Conservation (phyloP, 2,113 vertebrate species). For the Butastur rufipennis region DNA sequence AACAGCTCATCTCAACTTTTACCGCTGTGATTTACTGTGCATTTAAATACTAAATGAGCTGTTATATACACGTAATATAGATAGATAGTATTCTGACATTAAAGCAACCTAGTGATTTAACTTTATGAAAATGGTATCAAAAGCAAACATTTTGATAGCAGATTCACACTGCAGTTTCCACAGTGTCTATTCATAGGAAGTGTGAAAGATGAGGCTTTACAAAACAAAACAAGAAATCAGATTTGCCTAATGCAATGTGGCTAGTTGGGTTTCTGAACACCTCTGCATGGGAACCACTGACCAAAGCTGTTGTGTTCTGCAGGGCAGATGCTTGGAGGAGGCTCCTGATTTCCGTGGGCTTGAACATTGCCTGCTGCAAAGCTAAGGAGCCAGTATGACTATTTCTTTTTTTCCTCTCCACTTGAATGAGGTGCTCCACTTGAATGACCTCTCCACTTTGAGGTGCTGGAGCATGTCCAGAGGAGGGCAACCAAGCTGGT, state of each 20-base stretch:
- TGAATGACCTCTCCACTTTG: too few relatives aligned
- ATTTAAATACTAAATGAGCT: background rate
- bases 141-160: background rate
- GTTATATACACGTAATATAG: background rate
- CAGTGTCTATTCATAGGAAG: background rate
- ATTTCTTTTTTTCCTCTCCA: background rate
- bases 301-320: background rate
- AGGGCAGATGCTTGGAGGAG: background rate
- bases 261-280: background rate
- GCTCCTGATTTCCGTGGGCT: background rate
- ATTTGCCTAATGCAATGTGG: background rate
- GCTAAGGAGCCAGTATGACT: background rate
- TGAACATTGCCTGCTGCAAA: background rate
- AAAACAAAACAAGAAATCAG: background rate
- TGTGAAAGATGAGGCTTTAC: background rate
- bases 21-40: background rate
- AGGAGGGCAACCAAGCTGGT: too few relatives aligned
- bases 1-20: background rate
- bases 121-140: background rate
- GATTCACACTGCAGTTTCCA: background rate
- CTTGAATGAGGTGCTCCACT: background rate
- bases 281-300: background rate
- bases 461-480: too few relatives aligned
- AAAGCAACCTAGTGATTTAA: background rate
- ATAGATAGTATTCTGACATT: background rate